Percentiles rank a stretch among this genome's conserved stretches.
Evolutionary conservation across 2,113 vertebrate species (phyloP).

Genomic region (Erythrocercus mccallii): DNA sequence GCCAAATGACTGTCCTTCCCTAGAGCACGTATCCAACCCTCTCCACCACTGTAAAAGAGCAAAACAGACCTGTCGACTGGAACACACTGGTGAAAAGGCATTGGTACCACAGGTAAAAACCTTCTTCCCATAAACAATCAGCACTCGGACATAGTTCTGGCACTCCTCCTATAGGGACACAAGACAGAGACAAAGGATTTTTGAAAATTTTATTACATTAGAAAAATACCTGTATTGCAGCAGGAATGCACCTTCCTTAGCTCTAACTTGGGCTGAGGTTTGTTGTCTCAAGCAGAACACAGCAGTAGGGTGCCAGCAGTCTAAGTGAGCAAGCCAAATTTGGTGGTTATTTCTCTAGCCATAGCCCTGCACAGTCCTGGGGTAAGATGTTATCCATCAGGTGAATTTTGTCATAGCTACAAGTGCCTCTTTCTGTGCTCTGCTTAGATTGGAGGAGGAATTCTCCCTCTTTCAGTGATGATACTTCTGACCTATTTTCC

Average conservation of each 20-base stretch:
- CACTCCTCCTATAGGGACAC: constrained; percentile 83
- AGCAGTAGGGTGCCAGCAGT: neutral
- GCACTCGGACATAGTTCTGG: constrained; percentile 95
- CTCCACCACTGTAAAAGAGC: neutral
- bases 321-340: neutral
- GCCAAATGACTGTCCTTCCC: neutral
- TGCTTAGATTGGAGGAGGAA: neutral
- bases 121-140: constrained; percentile 91
- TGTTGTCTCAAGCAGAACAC: neutral
- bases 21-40: neutral
- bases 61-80: constrained; percentile 86
- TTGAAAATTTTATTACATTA: neutral
- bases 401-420: neutral
- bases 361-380: neutral
- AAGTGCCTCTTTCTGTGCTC: neutral
- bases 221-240: neutral
- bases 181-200: neutral
- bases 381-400: neutral
- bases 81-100: constrained; percentile 93
- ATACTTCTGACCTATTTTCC: neutral
- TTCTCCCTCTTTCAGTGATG: neutral
- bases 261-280: neutral
- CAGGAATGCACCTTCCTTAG: neutral
- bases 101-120: constrained; percentile 97
- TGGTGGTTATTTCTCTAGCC: neutral